Conservation (phyloP, 2,113 vertebrate genomes). For the Rhinolophus ferrumequinum region DNA sequence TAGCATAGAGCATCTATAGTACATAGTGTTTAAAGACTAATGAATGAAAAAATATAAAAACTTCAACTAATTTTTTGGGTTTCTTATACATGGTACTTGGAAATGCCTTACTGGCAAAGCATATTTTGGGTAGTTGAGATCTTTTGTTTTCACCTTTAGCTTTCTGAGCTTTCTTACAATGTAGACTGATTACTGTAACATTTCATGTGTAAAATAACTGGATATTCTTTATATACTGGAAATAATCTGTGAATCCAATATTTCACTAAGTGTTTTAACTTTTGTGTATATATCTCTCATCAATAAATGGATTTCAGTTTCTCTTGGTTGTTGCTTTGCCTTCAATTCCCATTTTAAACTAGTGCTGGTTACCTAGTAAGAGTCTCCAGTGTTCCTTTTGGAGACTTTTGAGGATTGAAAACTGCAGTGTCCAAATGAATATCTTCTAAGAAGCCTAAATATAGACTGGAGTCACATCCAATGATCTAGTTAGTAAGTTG, state of each 20-base stretch:
- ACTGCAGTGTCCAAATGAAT: background rate
- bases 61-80: conserved; percentile 64
- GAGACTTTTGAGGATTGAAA: background rate
- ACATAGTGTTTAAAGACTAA: conserved; percentile 76
- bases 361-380: background rate
- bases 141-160: conserved; percentile 80
- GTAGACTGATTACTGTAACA: conserved; percentile 90
- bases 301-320: conserved; percentile 99
- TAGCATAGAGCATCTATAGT: conserved; percentile 69
- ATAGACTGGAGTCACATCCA: background rate
- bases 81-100: conserved; percentile 77
- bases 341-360: background rate
- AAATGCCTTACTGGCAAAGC: conserved; percentile 78
- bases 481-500: background rate
- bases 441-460: conserved; percentile 1
- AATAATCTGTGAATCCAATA: conserved; percentile 85
- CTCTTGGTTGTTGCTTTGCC: conserved; percentile 72
- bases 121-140: conserved; percentile 80
- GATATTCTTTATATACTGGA: conserved; percentile 89
- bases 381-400: background rate
- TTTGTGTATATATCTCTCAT: conserved; percentile 94
- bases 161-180: conserved; percentile 86
- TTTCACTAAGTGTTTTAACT: conserved; percentile 96
- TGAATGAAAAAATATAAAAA: conserved; percentile 68
- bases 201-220: conserved; percentile 87